A percentile compares a stretch with the other conserved stretches of the same genome.
Evolutionary conservation across 2,797 vertebrate genomes (phyloP).

Genomic region (Sebastes iracundus): DNA sequence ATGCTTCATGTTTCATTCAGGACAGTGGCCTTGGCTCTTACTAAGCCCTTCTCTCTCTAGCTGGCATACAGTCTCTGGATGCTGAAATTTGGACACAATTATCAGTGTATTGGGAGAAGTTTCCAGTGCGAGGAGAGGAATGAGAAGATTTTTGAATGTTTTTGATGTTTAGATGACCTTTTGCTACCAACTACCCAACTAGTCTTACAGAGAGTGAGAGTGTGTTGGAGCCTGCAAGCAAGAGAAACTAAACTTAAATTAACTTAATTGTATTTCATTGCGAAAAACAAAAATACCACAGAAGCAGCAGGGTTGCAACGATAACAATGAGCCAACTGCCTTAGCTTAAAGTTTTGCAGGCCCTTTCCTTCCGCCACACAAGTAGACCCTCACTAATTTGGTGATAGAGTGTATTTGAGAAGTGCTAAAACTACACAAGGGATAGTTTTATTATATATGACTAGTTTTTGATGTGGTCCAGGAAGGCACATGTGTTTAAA

Average conservation of each 20-base stretch:
- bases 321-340: background rate
- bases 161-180: background rate
- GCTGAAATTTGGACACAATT: background rate
- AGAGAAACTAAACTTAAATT: background rate
- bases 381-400: too few relatives aligned
- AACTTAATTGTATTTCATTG: background rate
- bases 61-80: background rate
- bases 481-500: background rate
- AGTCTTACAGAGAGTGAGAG: background rate
- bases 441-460: too few relatives aligned
- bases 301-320: background rate
- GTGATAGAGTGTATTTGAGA: too few relatives aligned
- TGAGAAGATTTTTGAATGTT: background rate
- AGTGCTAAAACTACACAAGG: too few relatives aligned
- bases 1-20: conserved; percentile 24
- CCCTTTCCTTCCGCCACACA: too few relatives aligned
- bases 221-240: background rate
- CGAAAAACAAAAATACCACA: background rate
- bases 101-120: background rate
- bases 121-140: background rate
- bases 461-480: too few relatives aligned
- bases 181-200: background rate
- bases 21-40: background rate
- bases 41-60: background rate
- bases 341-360: background rate